Conservation (phyloP, 1,140 invertebrate species). For the Rhyacophila brunnea region DNA sequence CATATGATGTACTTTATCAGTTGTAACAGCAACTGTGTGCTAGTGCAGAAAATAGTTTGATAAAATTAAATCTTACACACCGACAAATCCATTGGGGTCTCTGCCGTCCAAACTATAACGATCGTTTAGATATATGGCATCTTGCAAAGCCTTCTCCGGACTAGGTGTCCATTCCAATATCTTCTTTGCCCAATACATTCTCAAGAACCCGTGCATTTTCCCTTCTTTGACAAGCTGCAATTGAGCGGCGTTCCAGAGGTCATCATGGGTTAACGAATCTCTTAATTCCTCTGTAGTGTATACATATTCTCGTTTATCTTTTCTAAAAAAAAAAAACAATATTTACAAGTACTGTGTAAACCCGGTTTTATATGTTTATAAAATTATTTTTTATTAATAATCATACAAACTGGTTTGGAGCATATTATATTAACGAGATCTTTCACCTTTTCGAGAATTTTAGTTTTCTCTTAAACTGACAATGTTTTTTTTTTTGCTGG, state of each 20-base stretch:
- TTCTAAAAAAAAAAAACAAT: conserved; percentile 44
- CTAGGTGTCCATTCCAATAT: conserved; percentile 81
- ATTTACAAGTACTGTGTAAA: too few species aligned
- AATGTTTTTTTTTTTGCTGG: too few species aligned
- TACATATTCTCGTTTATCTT: conserved; percentile 76
- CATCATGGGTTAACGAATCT: conserved; percentile 76
- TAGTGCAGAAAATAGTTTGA: too few species aligned
- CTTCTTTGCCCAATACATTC: conserved; percentile 97
- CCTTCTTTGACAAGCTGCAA: conserved; percentile 77
- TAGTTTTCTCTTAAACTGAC: too few species aligned
- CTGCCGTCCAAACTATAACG: conserved; percentile 84
- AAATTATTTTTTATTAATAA: too few species aligned
- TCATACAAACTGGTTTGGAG: too few species aligned
- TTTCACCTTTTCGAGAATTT: too few species aligned
- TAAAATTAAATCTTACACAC: conserved; percentile 54
- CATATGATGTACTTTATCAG: conserved; percentile 8
- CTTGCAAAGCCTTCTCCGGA: conserved; percentile 77
- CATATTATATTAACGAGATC: too few species aligned
- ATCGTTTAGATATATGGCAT: conserved; percentile 82
- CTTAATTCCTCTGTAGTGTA: conserved; percentile 75
- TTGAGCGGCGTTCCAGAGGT: conserved; percentile 90
- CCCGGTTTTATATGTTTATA: too few species aligned
- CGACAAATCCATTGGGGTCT: conserved; percentile 90
- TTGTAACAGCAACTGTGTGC: too few species aligned
- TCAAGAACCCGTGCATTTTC: conserved; percentile 88